Evolutionary conservation across 2,888 invertebrate species (phyloP).

Genomic region (Cryptophagus acutangulus): DNA sequence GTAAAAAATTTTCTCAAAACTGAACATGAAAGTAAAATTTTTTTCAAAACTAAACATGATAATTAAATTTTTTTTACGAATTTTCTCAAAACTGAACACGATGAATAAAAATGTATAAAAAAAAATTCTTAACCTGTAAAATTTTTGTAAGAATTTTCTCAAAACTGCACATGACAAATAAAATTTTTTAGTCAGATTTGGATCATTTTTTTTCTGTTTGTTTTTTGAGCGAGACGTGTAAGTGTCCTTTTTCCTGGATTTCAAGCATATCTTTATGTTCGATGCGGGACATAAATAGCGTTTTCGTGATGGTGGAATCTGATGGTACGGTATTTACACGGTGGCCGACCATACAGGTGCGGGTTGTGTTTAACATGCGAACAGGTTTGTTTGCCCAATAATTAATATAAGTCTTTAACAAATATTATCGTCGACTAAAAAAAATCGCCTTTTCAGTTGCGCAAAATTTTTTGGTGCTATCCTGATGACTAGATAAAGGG

Average conservation of each 20-base stretch:
- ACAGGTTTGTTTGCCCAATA: slow-evolving; percentile 29
- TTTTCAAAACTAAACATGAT: too few relatives aligned
- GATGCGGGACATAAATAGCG: slow-evolving; percentile 15
- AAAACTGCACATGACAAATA: too few relatives aligned
- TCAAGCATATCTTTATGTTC: slow-evolving; percentile 14
- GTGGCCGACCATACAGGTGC: slow-evolving; percentile 24
- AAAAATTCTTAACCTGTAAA: too few relatives aligned
- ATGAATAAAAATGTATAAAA: too few relatives aligned
- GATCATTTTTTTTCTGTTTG: too few relatives aligned
- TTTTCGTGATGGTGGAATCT: slow-evolving; percentile 17
- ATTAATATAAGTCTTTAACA: slow-evolving; percentile 32
- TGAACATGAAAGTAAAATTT: too few relatives aligned
- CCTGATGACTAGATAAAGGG: background rate
- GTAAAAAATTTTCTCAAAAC: too few relatives aligned
- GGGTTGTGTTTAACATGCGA: slow-evolving; percentile 16
- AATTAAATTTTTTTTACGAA: too few relatives aligned
- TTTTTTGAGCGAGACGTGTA: too few relatives aligned
- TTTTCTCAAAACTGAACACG: too few relatives aligned
- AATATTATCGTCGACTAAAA: too few relatives aligned
- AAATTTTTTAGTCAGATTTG: slow-evolving; percentile 8
- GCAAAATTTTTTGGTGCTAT: background rate
- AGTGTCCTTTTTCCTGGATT: slow-evolving; percentile 24
- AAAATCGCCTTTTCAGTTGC: background rate
- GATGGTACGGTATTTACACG: slow-evolving; percentile 29
- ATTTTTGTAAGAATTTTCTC: too few relatives aligned